Base-by-base conservation (phyloP, 2,888 invertebrate species). In the Drosophila tripunctata region DNA sequence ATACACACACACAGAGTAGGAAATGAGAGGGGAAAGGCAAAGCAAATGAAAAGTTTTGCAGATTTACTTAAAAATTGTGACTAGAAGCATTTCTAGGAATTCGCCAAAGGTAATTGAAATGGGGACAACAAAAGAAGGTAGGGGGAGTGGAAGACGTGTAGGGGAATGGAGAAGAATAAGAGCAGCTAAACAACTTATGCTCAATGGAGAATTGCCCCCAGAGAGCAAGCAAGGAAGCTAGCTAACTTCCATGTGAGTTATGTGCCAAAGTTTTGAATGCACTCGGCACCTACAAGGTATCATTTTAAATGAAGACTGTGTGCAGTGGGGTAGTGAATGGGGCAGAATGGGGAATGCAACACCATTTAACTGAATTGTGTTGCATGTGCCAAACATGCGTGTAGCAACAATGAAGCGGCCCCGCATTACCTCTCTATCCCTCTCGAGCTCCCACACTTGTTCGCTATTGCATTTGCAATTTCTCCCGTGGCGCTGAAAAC, bases 61-160 rank as follows among this genome's bases (percentile, higher is more conserved):
- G 76, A 75, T 76, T 75, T 55, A 36, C 60, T 22, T 44, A 19
- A 60, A 74, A 65, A 50, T 54, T 57, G 31, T 33, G 27, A 56
- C 35, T 63, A 31, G 31, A 55, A 38, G 47, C 70, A 72, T 65
- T 65, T 44, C 60, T 72, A 72, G 35, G 65, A 60, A 45, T 63
- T 71, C 58, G 45, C 55, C 44, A 47, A 65, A 60, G 60, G 75
- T 78, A 78, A 78, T 81, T 81, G 82, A 83, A 83, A 69, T 62
- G 58, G 8, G 1, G 0, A 17, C 12, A 19, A 1, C 8, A 1
- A 8, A n/a, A 15, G 12, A 15, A 7, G 12, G 24, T 10, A 31
- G 33, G 14, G 12, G 17, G 2, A 8, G 5, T 15, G 17, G 21
- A 10, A 21, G 3, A 5, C 5, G 8, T 30, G 7, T 2, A 36